Conservation (phyloP, 1,140 invertebrate genomes). For the Liolophura sinensis region DNA sequence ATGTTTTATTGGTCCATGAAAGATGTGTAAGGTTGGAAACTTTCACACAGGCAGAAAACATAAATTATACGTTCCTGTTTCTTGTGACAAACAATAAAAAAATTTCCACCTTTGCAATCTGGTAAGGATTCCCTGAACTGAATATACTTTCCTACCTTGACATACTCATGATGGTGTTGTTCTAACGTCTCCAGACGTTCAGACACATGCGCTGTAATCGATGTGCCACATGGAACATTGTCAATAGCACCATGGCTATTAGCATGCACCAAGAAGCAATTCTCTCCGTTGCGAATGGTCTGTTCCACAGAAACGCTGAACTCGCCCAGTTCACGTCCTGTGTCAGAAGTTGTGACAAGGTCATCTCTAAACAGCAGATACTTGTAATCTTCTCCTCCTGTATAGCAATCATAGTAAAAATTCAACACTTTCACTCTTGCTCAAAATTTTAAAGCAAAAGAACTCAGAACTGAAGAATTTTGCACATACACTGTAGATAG, state of each 20-base stretch:
- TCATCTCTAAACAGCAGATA: slow-evolving; percentile 55
- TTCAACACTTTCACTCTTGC: not conserved
- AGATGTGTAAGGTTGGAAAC: no score
- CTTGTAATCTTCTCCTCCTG: slow-evolving; percentile 49
- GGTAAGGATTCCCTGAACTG: not conserved
- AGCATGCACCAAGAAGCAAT: slow-evolving; percentile 56
- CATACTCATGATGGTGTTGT: slow-evolving; percentile 59
- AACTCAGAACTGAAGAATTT: no score
- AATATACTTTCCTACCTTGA: slow-evolving; percentile 54
- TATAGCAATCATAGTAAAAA: slow-evolving; percentile 24
- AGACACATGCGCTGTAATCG: slow-evolving; percentile 53
- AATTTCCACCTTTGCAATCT: no score
- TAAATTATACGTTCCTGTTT: no score
- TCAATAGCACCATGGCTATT: slow-evolving; percentile 58
- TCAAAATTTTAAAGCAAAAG: not conserved
- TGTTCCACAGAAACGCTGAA: slow-evolving; percentile 52
- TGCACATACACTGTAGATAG: no score
- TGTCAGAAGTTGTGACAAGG: slow-evolving; percentile 54
- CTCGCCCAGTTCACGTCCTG: slow-evolving; percentile 56
- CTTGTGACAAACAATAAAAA: no score
- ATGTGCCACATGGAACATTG: slow-evolving; percentile 57
- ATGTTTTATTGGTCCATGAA: no score
- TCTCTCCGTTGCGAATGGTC: slow-evolving; percentile 38
- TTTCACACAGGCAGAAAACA: no score
- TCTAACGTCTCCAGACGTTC: slow-evolving; percentile 55